These are phyloP conservation scores for Stenopsyche tienmushanensis DNA, from an alignment of 1,140 invertebrate genomes.

Conservation along the genomic window DNA sequence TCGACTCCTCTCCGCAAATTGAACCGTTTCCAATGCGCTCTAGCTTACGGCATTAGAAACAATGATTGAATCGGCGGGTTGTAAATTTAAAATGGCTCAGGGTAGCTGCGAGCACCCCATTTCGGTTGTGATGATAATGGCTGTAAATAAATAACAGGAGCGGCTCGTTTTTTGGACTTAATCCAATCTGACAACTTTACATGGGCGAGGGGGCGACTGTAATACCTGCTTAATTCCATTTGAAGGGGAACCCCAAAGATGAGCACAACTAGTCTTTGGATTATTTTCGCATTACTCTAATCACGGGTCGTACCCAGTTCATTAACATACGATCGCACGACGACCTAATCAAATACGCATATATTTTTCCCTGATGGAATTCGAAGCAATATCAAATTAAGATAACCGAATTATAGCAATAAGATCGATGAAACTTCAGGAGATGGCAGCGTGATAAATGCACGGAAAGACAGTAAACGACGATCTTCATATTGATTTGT, in stretches of 20 bases:
- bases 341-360: background rate
- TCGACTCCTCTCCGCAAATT: no score
- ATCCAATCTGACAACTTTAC: slow-evolving; percentile 32
- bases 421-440: no score
- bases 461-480: no score
- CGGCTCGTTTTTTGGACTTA: slow-evolving; percentile 21
- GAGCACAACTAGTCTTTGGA: background rate
- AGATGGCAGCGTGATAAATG: no score
- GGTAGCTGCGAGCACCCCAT: background rate
- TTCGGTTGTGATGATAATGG: slow-evolving; percentile 24
- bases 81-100: slow-evolving; percentile 12
- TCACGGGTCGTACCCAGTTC: background rate
- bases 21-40: no score
- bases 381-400: no score
- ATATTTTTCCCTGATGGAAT: background rate
- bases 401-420: no score
- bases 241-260: slow-evolving; percentile 1
- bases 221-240: slow-evolving; percentile 28
- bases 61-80: no score
- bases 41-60: no score
- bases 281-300: slow-evolving; percentile 12
- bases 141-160: slow-evolving; percentile 29
- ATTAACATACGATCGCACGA: no score
- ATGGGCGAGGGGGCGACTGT: slow-evolving; percentile 20
- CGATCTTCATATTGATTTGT: no score